These are phyloP conservation scores for human (Homo sapiens) DNA, from an alignment of 2,113 vertebrate species.

Conservation along the genomic window DNA sequence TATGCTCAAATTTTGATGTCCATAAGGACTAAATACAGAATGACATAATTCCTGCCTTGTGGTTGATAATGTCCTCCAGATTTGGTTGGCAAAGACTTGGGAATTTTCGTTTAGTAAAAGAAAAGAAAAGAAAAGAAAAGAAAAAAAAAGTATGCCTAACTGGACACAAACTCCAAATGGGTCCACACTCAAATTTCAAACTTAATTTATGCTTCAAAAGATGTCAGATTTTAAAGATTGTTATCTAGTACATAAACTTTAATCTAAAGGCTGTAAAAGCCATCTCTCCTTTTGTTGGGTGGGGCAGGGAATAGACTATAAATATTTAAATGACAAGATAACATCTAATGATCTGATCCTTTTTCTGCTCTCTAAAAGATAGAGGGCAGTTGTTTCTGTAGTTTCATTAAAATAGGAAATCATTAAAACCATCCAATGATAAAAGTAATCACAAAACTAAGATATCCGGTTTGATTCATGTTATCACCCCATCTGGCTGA, in stretches of 20 bases:
- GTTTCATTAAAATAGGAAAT: too few relatives aligned
- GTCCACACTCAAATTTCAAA: neutral
- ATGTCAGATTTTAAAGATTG: slow-evolving; percentile 44
- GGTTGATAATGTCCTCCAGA: neutral
- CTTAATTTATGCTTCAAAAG: slow-evolving; percentile 60
- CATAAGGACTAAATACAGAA: slow-evolving; percentile 14
- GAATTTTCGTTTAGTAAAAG: neutral
- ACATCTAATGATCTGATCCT: slow-evolving; percentile 13
- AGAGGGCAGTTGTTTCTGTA: too few relatives aligned
- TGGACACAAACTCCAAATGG: slow-evolving; percentile 27
- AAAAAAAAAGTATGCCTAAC: neutral
- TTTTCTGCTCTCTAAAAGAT: slow-evolving; percentile 43
- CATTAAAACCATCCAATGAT: slow-evolving; percentile 33
- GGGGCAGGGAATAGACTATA: slow-evolving; percentile 7
- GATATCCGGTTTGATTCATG: neutral
- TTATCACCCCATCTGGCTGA: neutral
- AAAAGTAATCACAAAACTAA: slow-evolving; percentile 36
- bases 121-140: neutral
- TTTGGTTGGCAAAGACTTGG: slow-evolving; percentile 6
- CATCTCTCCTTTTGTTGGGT: slow-evolving; percentile 17
- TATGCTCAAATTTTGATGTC: slow-evolving; percentile 1
- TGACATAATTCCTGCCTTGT: neutral
- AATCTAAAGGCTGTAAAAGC: slow-evolving; percentile 19
- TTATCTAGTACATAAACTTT: slow-evolving; percentile 26
- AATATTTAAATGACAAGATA: slow-evolving; percentile 42